Evolutionary conservation across 2,113 vertebrate species (phyloP), one percentile per base, ranked within the genome.

Genomic region (Artemisiospiza belli): DNA sequence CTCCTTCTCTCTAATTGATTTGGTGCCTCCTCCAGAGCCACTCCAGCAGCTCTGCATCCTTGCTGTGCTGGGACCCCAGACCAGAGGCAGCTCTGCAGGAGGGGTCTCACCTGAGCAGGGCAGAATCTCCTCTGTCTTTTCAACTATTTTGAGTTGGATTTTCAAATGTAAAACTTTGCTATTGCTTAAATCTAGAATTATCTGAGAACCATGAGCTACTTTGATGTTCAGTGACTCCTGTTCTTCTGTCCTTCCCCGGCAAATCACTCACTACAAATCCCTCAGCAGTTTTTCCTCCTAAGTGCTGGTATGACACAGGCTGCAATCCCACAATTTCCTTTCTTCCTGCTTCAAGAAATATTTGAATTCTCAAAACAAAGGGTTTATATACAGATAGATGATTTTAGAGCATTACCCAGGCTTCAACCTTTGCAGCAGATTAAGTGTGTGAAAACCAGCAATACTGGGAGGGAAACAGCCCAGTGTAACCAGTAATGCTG

Each of bases 351-450:
- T 62, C 9, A 41, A 66, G 81, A 62, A 27, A 68, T 5, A 78
- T 2, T 3, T 52, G 24, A 69, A n/a, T 20, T 41, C 67, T 28
- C 19, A 83, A 70, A 75, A 35, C 22, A 43, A 81, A 74, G 10
- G 31, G 35, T 8, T 24, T 8, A 8, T 9, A 41, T 3, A 20
- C 7, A 20, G 0, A 19, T 0, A 39, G 49, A 39, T 66, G 28
- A 54, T n/a, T 66, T 43, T 12, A 74, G 0, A 8, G 61, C 12
- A 10, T 19, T 41, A 67, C 33, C 30, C 14, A 79, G 19, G 43
- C 39, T 75, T 62, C 57, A 31, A 28, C 9, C 39, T 22, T 20
- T 17, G 49, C 19, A 82, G 66, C 54, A 66, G 43, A n/a, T 41
- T 62, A 70, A 35, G 39, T 64, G 46, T n/a, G 51, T 58, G 43